Percentiles rank a stretch among this genome's conserved stretches.
phyloP scores from a whole-genome alignment of 2,113 vertebrate species.

The Alethe diademata region DNA sequence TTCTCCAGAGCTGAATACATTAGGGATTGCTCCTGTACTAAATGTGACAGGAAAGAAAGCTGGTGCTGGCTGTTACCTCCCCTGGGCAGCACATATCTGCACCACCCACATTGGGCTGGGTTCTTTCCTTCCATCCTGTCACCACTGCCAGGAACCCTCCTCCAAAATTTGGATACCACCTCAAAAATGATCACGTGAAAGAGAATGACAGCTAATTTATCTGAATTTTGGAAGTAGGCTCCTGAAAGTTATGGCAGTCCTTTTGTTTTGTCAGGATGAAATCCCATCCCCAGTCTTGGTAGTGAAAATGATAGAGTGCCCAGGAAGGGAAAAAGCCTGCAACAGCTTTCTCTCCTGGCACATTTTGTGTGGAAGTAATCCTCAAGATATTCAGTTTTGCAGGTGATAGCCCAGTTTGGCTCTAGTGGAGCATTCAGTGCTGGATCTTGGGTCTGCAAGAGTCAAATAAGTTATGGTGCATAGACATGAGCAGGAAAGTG shows the following conservation, averaged over 20 bases:
- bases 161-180: neutral
- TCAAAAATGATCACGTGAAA: neutral
- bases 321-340: neutral
- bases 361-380: neutral
- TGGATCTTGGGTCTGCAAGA: neutral
- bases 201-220: too few relatives aligned
- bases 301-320: neutral
- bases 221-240: neutral
- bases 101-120: neutral
- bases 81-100: neutral
- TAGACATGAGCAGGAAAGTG: neutral
- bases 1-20: neutral
- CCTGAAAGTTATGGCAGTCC: neutral
- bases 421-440: neutral
- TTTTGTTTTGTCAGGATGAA: neutral
- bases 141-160: neutral
- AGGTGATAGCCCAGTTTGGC: neutral
- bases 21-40: neutral
- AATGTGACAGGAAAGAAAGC: neutral
- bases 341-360: neutral
- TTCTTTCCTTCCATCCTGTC: neutral
- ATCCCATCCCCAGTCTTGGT: too few relatives aligned
- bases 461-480: rapidly evolving
- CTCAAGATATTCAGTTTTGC: neutral
- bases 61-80: neutral